A percentile compares a stretch with the other conserved stretches of the same genome.
Conservation (phyloP, 2,888 invertebrate species). For the Urechis unicinctus region DNA sequence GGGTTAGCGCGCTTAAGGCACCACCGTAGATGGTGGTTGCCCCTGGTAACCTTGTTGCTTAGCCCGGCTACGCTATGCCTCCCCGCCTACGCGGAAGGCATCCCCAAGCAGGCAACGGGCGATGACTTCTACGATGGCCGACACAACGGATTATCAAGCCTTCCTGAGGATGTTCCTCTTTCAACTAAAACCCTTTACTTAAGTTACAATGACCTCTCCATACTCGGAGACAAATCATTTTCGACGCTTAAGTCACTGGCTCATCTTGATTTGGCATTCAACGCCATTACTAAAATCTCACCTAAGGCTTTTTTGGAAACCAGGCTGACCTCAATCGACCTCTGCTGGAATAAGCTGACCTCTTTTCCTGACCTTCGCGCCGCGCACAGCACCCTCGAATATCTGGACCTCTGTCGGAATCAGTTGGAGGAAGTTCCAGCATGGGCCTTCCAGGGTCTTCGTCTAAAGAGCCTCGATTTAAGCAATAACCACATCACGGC, state of each 20-base stretch:
- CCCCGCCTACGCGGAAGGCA: no score
- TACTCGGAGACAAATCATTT: not conserved
- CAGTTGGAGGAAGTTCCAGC: not conserved
- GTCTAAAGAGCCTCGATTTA: not conserved
- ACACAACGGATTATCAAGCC: not conserved
- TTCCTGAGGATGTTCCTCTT: not conserved
- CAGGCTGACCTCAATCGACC: not conserved
- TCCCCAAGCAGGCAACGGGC: not conserved
- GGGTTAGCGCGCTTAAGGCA: no score
- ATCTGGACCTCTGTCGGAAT: not conserved
- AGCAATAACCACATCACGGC: not conserved
- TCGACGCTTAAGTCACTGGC: not conserved
- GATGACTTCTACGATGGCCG: not conserved
- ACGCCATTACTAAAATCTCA: not conserved
- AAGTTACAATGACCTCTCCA: not conserved
- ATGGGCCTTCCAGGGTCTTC: not conserved
- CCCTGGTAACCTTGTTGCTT: no score
- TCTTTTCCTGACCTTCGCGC: not conserved
- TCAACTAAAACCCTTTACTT: not conserved
- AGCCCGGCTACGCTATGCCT: no score
- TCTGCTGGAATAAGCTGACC: not conserved
- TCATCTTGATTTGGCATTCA: not conserved
- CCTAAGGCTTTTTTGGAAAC: not conserved
- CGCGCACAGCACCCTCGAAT: not conserved
- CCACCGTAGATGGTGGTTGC: no score